A percentile compares a stretch with the other conserved stretches of the same genome.
phyloP scores from a whole-genome alignment of 2,797 vertebrate genomes.

The Smutsia temminckii region DNA sequence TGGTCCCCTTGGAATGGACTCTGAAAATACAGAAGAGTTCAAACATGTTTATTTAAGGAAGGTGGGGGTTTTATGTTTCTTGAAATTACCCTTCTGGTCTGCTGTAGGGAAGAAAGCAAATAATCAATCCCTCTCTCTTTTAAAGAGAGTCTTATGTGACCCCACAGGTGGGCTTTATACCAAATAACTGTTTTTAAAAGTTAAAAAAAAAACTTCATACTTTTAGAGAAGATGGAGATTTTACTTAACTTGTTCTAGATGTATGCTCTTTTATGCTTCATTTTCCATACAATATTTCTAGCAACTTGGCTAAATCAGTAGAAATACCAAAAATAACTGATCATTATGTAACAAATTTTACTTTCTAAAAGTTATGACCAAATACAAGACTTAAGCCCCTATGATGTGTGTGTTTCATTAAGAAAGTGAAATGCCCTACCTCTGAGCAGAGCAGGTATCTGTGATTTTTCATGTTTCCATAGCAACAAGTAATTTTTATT shows the following conservation, averaged over 20 bases:
- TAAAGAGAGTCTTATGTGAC: neutral
- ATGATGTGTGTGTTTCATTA: slow-evolving; percentile 80
- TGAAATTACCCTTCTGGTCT: neutral
- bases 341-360: slow-evolving; percentile 56
- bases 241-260: slow-evolving; percentile 7
- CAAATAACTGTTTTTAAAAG: slow-evolving; percentile 31
- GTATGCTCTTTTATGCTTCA: neutral
- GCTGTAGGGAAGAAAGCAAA: neutral
- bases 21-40: slow-evolving; percentile 53
- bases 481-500: slow-evolving; percentile 80
- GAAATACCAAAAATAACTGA: slow-evolving; percentile 39
- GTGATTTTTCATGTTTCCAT: slow-evolving; percentile 77
- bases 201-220: neutral
- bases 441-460: slow-evolving; percentile 68
- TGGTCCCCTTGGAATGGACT: slow-evolving; percentile 84
- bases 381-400: slow-evolving; percentile 51
- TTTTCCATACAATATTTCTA: neutral
- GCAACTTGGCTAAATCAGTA: slow-evolving; percentile 2
- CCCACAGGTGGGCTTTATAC: neutral
- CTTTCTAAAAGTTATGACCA: slow-evolving; percentile 71
- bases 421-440: slow-evolving; percentile 64
- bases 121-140: neutral
- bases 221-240: neutral
- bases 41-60: neutral
- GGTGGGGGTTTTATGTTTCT: neutral